Conservation (phyloP, 2,888 invertebrate genomes). For the Thera britannica region DNA sequence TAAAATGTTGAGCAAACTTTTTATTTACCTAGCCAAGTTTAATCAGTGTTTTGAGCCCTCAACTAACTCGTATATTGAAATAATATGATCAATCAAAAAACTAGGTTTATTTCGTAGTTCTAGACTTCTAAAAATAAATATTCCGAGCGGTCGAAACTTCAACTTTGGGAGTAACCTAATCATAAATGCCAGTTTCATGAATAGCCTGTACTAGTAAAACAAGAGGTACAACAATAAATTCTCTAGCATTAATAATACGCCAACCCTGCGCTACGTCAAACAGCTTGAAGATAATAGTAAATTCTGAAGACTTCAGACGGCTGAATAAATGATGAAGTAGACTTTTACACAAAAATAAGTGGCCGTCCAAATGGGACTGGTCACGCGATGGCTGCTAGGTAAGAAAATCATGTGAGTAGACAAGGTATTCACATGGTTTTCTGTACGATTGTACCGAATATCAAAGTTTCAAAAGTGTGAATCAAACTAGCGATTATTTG, state of each 20-base stretch:
- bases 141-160: too few relatives aligned
- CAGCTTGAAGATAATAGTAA: conserved; percentile 19
- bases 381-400: conserved; percentile 13
- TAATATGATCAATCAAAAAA: too few relatives aligned
- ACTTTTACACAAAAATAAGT: conserved; percentile 24
- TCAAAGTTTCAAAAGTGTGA: too few relatives aligned
- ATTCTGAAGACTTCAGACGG: conserved; percentile 25
- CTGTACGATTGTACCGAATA: too few relatives aligned
- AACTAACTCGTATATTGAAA: too few relatives aligned
- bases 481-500: too few relatives aligned
- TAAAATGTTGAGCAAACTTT: too few relatives aligned
- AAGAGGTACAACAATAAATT: conserved; percentile 9
- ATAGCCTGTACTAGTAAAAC: background rate
- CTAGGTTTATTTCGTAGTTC: too few relatives aligned
- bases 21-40: too few relatives aligned
- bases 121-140: too few relatives aligned
- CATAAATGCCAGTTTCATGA: background rate
- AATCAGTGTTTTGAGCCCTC: too few relatives aligned
- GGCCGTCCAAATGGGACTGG: conserved; percentile 3
- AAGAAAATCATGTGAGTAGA: background rate
- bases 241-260: conserved; percentile 19
- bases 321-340: conserved; percentile 24
- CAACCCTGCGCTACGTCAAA: conserved; percentile 12
- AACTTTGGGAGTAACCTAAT: background rate
- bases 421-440: too few relatives aligned